Conservation (phyloP, 2,888 invertebrate species). For the Tridacna gigas region DNA sequence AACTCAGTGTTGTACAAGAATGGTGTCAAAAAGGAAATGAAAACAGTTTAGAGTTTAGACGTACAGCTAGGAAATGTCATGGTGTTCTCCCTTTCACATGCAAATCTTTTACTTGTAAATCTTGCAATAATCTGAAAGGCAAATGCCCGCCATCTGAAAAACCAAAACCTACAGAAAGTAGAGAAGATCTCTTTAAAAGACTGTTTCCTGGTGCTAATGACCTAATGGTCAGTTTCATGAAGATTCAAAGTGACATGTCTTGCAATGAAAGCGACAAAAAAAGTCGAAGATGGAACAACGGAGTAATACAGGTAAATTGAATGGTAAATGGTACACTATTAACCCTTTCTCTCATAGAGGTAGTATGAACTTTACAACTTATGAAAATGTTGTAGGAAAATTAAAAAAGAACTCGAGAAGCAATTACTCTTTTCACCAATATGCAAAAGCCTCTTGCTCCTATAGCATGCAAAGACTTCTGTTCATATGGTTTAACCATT, state of each 20-base stretch:
- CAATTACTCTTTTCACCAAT: too few species aligned
- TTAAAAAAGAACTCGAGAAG: too few species aligned
- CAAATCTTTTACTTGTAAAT: slow-evolving; percentile 1
- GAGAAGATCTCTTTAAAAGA: slow-evolving; percentile 23
- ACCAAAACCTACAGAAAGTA: neutral
- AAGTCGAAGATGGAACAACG: slow-evolving; percentile 37
- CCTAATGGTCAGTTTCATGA: slow-evolving; percentile 23
- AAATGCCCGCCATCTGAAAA: too few species aligned
- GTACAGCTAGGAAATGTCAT: slow-evolving; percentile 24
- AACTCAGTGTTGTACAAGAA: slow-evolving; percentile 31
- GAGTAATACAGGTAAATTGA: slow-evolving; percentile 27
- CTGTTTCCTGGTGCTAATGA: slow-evolving; percentile 27
- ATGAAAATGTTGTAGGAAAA: too few species aligned
- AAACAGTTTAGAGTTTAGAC: neutral
- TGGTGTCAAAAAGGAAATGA: too few species aligned
- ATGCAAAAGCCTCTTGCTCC: too few species aligned
- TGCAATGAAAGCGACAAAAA: slow-evolving; percentile 26
- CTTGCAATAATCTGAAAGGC: slow-evolving; percentile 10
- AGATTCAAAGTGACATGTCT: slow-evolving; percentile 35
- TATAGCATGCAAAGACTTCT: too few species aligned
- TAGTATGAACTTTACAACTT: neutral
- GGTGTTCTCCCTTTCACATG: slow-evolving; percentile 10
- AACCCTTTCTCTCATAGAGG: too few species aligned
- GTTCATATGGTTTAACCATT: too few species aligned
- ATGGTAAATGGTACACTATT: too few species aligned